Evolutionary conservation across 2,797 vertebrate species (phyloP), one percentile per base, ranked within the genome.

Genomic region (Artibeus jamaicensis): DNA sequence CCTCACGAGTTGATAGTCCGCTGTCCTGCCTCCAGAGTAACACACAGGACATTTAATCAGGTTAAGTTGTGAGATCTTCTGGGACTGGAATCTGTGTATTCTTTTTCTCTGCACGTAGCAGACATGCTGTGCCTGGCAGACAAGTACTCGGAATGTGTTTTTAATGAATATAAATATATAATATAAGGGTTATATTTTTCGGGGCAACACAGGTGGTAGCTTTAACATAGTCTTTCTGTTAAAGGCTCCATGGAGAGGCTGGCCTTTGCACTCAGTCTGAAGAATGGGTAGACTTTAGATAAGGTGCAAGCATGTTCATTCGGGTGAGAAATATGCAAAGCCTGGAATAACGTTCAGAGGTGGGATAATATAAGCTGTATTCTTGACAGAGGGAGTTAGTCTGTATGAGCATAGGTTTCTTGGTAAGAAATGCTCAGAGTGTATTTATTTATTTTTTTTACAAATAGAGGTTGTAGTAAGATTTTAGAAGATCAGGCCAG

Each of bases 121-220:
- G 44, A 48, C 26, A 16, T 82, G 22, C 48, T 48, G 59, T 93
- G 14, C 70, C 48, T 93, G 24, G 19, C 26, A 91, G 53, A 82
- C 24, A 65, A 89, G 15, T 59, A 79, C 48, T 92, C 8, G 39
- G 24, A 68, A 29, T 90, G 15, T 83, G 46, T 88, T 74, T 44
- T 77, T 85, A 81, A 59, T 94, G 16, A 92, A 76, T 85, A 44
- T 85, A 91, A 87, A 62, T 90, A 76, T 14, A 22, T 94, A 26
- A 29, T 86, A 81, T 74, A 71, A 73, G 8, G 16, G 73, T 68
- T 86, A 32, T 95, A 48, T 82, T 62, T 87, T 94, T 96, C 71
- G 86, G 71, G 71, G 26, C 42, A 90, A 68, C 14, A 86, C 46
- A 53, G 9, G 37, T 59, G 46, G 55, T 37, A 67, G 6, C 50